Evolutionary conservation across 2,888 invertebrate species (phyloP).

Genomic region (Amiota communis): DNA sequence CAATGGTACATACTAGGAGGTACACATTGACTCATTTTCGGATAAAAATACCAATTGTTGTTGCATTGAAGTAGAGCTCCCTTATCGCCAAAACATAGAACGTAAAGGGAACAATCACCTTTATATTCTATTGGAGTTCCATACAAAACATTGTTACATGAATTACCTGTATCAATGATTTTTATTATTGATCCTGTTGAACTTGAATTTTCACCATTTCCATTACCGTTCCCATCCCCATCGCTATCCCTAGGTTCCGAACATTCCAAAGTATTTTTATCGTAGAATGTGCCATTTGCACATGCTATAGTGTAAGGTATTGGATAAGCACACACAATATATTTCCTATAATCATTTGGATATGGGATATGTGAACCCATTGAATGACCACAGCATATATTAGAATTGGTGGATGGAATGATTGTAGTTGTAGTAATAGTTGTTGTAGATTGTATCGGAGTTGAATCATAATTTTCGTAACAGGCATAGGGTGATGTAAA

Average conservation of each 20-base stretch:
- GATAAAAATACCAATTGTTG: slow-evolving; percentile 35
- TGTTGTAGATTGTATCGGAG: slow-evolving; percentile 27
- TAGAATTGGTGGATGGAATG: slow-evolving; percentile 15
- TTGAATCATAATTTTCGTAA: neutral
- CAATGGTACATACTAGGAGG: slow-evolving; percentile 33
- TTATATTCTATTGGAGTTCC: slow-evolving; percentile 23
- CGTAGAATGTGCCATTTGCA: slow-evolving; percentile 47
- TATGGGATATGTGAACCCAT: slow-evolving; percentile 53
- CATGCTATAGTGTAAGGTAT: slow-evolving; percentile 38
- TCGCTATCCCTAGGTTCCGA: slow-evolving; percentile 44
- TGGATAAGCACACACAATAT: slow-evolving; percentile 47
- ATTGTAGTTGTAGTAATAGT: slow-evolving; percentile 33
- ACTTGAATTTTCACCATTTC: neutral
- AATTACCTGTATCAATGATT: neutral
- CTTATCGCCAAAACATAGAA: slow-evolving; percentile 36
- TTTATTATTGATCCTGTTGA: neutral
- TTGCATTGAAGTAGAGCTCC: slow-evolving; percentile 28
- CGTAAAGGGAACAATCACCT: slow-evolving; percentile 40
- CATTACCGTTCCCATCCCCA: neutral
- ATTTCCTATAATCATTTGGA: slow-evolving; percentile 60
- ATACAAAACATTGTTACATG: neutral
- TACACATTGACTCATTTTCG: slow-evolving; percentile 35
- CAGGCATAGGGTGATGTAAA: slow-evolving; percentile 35
- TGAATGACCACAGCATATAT: slow-evolving; percentile 45
- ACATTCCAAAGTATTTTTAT: slow-evolving; percentile 46